A percentile compares a stretch with the other conserved stretches of the same genome.
These are phyloP conservation scores for Turnix velox DNA, from an alignment of 2,113 vertebrate genomes.

Conservation along the genomic window DNA sequence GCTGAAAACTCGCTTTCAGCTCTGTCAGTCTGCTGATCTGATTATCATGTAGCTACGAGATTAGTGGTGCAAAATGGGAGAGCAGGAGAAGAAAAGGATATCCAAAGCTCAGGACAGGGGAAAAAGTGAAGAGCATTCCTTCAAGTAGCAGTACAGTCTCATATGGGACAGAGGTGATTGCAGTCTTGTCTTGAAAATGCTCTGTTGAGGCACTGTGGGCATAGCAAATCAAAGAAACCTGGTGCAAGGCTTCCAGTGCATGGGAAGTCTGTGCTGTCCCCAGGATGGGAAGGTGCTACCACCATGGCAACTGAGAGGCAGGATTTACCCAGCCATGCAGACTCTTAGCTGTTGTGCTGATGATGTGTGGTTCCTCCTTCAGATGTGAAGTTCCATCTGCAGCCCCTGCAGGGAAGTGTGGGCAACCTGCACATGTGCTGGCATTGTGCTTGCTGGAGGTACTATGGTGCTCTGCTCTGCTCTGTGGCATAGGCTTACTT, in stretches of 20 bases:
- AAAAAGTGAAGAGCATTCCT: not conserved
- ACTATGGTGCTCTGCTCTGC: accelerated
- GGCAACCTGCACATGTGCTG: no score
- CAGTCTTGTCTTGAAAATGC: not conserved
- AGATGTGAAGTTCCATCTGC: not conserved
- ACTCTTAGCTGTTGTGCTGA: not conserved
- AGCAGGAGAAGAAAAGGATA: accelerated
- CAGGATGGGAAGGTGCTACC: not conserved
- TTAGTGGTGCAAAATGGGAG: not conserved
- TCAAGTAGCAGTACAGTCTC: not conserved
- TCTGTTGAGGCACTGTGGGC: not conserved
- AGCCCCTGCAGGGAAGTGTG: not conserved
- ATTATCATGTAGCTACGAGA: not conserved
- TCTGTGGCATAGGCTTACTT: not conserved
- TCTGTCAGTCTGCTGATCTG: not conserved
- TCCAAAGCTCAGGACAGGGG: not conserved
- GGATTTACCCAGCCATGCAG: not conserved
- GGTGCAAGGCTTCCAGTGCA: accelerated
- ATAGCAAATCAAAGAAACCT: not conserved
- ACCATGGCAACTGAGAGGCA: not conserved
- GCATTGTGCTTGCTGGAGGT: not conserved
- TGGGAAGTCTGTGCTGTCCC: not conserved
- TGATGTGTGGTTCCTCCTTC: not conserved
- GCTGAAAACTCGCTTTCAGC: not conserved
- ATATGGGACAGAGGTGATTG: not conserved